These are phyloP conservation scores for Anas platyrhynchos DNA, from an alignment of 2,113 vertebrate species.

Conservation along the genomic window DNA sequence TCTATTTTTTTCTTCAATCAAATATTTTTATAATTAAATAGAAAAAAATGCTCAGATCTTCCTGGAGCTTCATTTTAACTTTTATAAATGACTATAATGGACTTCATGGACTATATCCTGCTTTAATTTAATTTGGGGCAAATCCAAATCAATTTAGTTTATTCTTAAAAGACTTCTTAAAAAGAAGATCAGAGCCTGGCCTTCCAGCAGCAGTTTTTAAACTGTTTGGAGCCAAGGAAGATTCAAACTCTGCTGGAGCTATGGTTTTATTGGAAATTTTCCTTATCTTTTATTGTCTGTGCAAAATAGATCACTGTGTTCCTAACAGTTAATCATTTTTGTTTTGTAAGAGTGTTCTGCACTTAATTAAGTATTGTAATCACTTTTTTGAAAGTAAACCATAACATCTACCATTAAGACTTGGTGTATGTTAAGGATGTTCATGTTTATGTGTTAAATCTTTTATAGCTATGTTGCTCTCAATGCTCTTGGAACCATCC, in stretches of 20 bases:
- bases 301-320: constrained; percentile 1
- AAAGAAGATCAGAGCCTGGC: background rate
- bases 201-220: background rate
- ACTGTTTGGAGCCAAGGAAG: background rate
- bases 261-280: background rate
- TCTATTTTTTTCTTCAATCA: background rate
- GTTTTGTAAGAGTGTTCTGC: background rate
- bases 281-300: background rate
- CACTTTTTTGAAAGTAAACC: background rate
- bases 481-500: background rate
- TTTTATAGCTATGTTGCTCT: background rate
- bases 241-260: background rate
- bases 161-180: background rate
- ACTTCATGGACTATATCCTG: background rate
- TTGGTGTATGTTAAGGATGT: background rate
- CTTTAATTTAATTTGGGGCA: background rate
- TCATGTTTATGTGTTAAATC: background rate
- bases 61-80: background rate
- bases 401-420: background rate
- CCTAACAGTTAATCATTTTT: background rate
- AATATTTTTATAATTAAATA: background rate
- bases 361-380: constrained; percentile 4
- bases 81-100: background rate
- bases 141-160: constrained; percentile 18
- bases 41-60: background rate